Base-by-base conservation (phyloP, 2,113 vertebrate species). In the Rattus rattus region DNA sequence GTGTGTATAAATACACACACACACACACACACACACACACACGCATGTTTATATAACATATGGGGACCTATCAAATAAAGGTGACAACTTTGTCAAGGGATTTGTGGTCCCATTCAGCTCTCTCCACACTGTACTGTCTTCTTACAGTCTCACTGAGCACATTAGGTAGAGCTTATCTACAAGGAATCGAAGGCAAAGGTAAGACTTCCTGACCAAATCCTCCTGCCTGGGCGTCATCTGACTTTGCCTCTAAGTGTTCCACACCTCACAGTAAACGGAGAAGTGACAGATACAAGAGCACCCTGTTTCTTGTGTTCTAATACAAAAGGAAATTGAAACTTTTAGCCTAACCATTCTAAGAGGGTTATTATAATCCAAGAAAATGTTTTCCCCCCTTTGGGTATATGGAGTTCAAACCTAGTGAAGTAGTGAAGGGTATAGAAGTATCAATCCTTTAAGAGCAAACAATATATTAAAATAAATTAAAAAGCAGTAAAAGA, bases 151-250 rank as follows among this genome's bases (percentile, higher is more conserved):
- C 67, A 91, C 84, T 93, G 93, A 94, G 90, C 84, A 92, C 39
- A 90, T 2, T 95, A 91, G 30, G 43, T 47, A 88, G 2, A 90
- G 39, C 67, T 96, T 87, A 94, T 54, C 90, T 56, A 36, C 88
- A 94, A 94, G 96, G 85, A 94, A 95, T 94, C 70, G 56, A 17
- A 93, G 54, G 65, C 54, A 86, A 91, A 87, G 61, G 86, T 90
- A 96, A 89, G 43, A 89, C 79, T 97, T 47, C 80, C 28, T 96
- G 87, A 65, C 9, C 67, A 72, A 26, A 72, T 88, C 91, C n/a
- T 39, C 70, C 33, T 88, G 72, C 84, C 49, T 83, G 43, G 49
- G 89, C 43, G 88, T 95, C 54, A 97, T 76, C 79, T 93, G 93
- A 90, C 90, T 94, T 84, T 88, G 65, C 96, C 76, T 88, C 61